Evolutionary conservation across 2,113 vertebrate species (phyloP).

Genomic region (Menura novaehollandiae): DNA sequence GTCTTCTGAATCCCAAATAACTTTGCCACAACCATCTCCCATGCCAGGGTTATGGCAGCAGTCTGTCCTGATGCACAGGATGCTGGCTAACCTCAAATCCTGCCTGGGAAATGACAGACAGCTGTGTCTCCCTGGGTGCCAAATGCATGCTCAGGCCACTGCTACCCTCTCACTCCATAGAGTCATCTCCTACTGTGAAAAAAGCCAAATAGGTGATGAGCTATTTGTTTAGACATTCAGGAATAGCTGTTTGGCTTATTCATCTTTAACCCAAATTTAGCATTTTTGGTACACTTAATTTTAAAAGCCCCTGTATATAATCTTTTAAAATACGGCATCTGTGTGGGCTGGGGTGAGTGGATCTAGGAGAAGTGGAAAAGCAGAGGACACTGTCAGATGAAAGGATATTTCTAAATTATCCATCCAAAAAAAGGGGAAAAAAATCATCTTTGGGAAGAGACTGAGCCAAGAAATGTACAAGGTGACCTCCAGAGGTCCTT

Average conservation of each 20-base stretch:
- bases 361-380: not conserved
- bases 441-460: not conserved
- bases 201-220: not conserved
- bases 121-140: not conserved
- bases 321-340: not conserved
- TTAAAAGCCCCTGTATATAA: not conserved
- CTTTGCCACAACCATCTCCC: not conserved
- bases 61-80: not conserved
- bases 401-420: not conserved
- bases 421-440: not conserved
- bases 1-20: not conserved
- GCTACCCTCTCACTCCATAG: rapidly evolving
- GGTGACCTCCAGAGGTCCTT: slow-evolving; percentile 37
- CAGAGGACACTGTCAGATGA: not conserved
- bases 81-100: not conserved
- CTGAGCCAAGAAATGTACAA: not conserved
- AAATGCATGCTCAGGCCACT: not conserved
- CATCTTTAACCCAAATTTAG: not conserved
- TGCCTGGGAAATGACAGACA: not conserved
- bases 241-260: not conserved
- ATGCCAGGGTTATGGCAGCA: not conserved
- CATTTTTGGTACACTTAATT: not conserved
- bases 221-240: not conserved
- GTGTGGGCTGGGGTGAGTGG: not conserved
- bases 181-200: not conserved